phyloP scores from a whole-genome alignment of 2,113 vertebrate species.

The Athene noctua region DNA sequence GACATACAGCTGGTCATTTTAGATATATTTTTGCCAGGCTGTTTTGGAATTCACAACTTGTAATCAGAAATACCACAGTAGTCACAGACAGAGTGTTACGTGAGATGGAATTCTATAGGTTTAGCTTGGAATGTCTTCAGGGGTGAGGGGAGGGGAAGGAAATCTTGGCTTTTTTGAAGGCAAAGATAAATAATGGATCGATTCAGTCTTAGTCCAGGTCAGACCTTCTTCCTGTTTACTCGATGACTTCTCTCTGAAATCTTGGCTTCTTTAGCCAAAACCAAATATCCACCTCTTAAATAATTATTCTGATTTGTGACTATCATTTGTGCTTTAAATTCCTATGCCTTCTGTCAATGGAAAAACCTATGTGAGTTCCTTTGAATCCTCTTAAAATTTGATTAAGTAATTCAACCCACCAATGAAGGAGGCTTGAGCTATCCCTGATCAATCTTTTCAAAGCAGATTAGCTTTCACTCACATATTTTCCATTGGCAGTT shows the following conservation, averaged over 20 bases:
- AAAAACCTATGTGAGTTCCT: not conserved
- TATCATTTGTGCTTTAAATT: not conserved
- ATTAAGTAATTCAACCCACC: not conserved
- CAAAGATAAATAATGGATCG: not conserved
- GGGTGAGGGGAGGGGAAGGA: rapidly evolving
- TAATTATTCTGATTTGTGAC: not conserved
- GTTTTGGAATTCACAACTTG: not conserved
- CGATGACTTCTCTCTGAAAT: not conserved
- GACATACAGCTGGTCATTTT: not conserved
- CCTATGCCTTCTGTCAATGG: not conserved
- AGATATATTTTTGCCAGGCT: not conserved
- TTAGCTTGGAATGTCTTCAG: not conserved
- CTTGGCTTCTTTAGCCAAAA: not conserved
- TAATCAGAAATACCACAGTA: not conserved
- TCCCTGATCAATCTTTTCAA: not conserved
- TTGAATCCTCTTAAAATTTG: not conserved
- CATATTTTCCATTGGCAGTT: not conserved
- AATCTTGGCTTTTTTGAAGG: not conserved
- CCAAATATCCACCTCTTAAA: not conserved
- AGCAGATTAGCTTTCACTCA: not conserved
- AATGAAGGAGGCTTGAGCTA: not conserved
- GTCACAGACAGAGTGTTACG: not conserved
- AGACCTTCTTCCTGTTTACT: not conserved
- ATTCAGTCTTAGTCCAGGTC: not conserved
- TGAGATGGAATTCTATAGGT: not conserved